Conservation (phyloP, 1,140 invertebrate species). For the Archivesica marissinica region DNA sequence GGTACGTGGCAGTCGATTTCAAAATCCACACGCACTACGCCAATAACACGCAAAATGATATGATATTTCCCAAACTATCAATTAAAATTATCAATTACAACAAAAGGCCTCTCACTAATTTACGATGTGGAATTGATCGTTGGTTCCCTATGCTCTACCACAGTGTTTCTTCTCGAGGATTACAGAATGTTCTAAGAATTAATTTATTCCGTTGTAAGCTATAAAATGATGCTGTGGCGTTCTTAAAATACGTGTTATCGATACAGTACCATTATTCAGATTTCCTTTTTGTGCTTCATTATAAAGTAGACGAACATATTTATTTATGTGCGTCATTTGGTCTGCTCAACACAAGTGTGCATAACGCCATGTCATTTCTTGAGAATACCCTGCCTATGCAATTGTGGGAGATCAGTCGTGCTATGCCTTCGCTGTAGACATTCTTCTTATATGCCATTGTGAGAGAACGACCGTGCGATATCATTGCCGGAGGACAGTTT, state of each 20-base stretch:
- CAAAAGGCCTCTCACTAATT: constrained; percentile 20
- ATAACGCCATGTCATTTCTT: background rate
- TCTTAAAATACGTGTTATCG: constrained; percentile 5
- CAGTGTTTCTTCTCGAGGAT: background rate
- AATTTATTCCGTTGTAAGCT: constrained; percentile 5
- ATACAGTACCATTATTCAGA: constrained; percentile 16
- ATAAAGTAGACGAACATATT: background rate
- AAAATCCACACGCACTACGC: constrained; percentile 21
- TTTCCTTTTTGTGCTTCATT: background rate
- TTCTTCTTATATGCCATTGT: too few species aligned
- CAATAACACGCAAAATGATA: constrained; percentile 40
- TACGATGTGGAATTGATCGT: constrained; percentile 26
- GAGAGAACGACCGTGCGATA: too few species aligned
- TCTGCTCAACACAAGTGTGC: background rate
- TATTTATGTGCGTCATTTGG: background rate
- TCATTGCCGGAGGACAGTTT: too few species aligned
- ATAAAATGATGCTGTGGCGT: constrained; percentile 8
- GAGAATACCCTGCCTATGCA: background rate
- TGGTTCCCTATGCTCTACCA: background rate
- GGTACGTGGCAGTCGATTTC: background rate
- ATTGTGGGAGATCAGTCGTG: background rate
- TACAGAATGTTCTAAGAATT: constrained; percentile 24
- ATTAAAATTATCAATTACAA: constrained; percentile 50
- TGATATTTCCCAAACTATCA: constrained; percentile 38
- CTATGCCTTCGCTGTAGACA: too few species aligned